Base-by-base conservation (phyloP, 2,888 invertebrate genomes). In the Epinotia nisella region DNA sequence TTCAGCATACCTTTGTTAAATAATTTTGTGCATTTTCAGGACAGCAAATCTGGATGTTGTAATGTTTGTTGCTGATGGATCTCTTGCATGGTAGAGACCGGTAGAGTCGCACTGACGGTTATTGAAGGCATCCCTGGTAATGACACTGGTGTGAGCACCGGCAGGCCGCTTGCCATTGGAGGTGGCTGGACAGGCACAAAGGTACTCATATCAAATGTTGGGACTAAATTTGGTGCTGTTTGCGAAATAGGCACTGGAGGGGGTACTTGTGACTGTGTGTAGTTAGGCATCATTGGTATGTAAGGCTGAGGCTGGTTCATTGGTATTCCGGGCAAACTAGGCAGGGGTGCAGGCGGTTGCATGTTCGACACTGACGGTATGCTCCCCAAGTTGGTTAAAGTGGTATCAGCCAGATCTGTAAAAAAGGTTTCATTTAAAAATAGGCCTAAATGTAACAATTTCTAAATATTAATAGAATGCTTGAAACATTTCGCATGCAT, bases 101-200 rank as follows among this genome's bases (percentile, higher is more conserved):
- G 96, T 78, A 96, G 85, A 21, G 96, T 95, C 19, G 96, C 96
- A 80, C 96, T 96, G 15, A 97, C 97, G 19, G 96, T 97, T 76
- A 97, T 96, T 13, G 97, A 96, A 21, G 97, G 97, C 96, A 97
- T 96, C 49, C 97, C 97, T 1, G 96, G 96, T 77, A 96, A 88
- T 15, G 95, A 95, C 59, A 96, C 95, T 0, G 96, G 96, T 0
- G 96, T 96, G 41, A 95, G 95, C 17, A 96, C 94, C 1, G 94
- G 91, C 41, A 93, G 80, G 3, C 92, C 91, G 13, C 84, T 82
- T 13, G 88, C 82, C 39, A 88, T 79, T 3, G 88, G 88, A 15
- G 90, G 92, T 1, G 87, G 89, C 76, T 88, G 89, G 60, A 90
- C 85, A 2, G 89, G 85, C 1, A 89, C 78, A 76, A 92, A 93